Base-by-base conservation (phyloP, 1,140 invertebrate species). In the Diprion similis region DNA sequence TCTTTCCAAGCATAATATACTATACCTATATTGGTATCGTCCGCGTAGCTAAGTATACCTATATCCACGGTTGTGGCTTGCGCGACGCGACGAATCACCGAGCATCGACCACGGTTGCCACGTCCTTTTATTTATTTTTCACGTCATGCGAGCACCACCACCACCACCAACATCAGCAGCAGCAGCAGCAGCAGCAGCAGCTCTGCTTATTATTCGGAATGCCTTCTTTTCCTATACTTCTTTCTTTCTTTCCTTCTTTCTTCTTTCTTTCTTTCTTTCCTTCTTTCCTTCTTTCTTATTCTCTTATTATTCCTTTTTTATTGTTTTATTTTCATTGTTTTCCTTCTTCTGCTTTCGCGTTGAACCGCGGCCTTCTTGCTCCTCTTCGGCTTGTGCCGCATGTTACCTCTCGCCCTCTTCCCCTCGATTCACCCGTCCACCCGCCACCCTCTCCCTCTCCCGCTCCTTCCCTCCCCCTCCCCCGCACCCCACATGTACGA, bases 71-170 rank as follows among this genome's bases (percentile, higher is more conserved):
- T 37, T 37, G 51, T 59, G 51, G 51, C 51, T 59, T 37, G 24
- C 51, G 51, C 51, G 51, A 59, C 51, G 51, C 51, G 51, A 59
- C 51, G 51, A 59, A 59, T 59, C 51, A 59, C 51, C 51, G 51
- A 59, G 51, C 51, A 59, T 59, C 51, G 51, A 17, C 51, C 51
- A 59, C 51, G 51, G 51, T 59, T 59, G 51, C 51, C 51, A 59
- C 51, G 51, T 59, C 51, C 51, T 59, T 59, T 59, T 59, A 59
- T 59, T 59, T 59, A 59, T 59, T 59, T 59, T 59, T 59, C 51
- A 17, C 51, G 51, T 59, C 51, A 59, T 59, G 11, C 51, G 51
- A 59, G 51, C 51, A 15, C n/a, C 51, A 37, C 24, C 24, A 37
- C 24, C 24, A 24, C 24, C 24, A 37, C 0, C 24, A 37, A 0